Base-by-base conservation (phyloP, 2,113 vertebrate species). In the Ancistrus triradiatus region DNA sequence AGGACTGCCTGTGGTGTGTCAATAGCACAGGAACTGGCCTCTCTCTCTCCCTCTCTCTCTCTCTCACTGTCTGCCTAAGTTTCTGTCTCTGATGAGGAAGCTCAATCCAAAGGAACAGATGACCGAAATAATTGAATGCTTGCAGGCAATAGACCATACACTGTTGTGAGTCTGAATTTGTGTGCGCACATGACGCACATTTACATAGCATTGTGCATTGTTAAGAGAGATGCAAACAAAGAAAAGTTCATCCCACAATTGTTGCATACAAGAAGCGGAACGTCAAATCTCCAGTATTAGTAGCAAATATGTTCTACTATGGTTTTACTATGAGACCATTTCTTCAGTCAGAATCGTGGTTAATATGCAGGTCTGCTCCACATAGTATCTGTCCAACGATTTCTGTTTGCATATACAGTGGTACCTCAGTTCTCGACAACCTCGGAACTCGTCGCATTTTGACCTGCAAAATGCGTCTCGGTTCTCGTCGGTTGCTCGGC, bases 81-180 rank as follows among this genome's bases (percentile, higher is more conserved):
- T 9, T 2, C 19, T 18, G 9, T 43, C 43, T 59, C n/a, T 19
- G 14, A 7, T 49, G 18, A 43, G 43, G 43, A 57, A 65, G 22
- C 40, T 61, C 31, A 21, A 48, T 52, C n/a, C 28, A 60, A 53
- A 59, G 24, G 49, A 44, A 35, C 37, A 72, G 42, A 71, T 42
- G 49, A 62, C 15, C 40, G 40, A 58, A 40, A 59, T 31, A 60
- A 33, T 18, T 9, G 13, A 43, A 53, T 14, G 17, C 7, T 15
- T 15, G 7, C n/a, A 11, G 11, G 24, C 1, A 24, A 22, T 7
- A 57, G 14, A 42, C 24, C 13, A 17, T 25, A 5, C 7, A 8
- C 10, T 9, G 15, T 9, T 38, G 14, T 11, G 10, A 6, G 31
- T 14, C n/a, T 25, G 43, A 31, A 27, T 42, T 15, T 28, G 24